Evolutionary conservation across 2,888 invertebrate species (phyloP), one percentile per base, ranked within the genome.

Genomic region (Tridacna crocea): DNA sequence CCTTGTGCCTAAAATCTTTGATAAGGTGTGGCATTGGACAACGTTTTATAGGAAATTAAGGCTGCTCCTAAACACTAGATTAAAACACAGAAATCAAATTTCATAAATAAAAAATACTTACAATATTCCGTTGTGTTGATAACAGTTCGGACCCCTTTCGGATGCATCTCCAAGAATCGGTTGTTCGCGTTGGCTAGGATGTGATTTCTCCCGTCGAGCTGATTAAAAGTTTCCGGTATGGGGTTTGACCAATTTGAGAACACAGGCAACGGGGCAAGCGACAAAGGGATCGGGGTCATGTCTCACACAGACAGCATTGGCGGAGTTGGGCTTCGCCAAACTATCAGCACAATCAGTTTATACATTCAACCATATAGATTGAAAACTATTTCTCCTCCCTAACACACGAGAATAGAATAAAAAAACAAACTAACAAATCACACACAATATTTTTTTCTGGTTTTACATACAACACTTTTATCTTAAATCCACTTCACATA

Each of bases 261-360:
- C n/a, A 47, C 12, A 27, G 78, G 72, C 26, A 74, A 51, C 26
- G 70, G 70, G n/a, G 70, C 70, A 24, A 51, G 22, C 22, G 70
- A 47, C 24, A 77, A 22, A 26, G 58, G n/a, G 46, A 72, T 75
- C 77, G 83, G 83, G 84, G 77, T 84, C 87, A 87, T 87, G 72
- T 75, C 87, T 87, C 77, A 84, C n/a, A 51, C n/a, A 68, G 65
- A 78, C 81, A 79, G 77, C 87, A 84, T 87, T 65, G 79, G 80
- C 73, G 83, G 77, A 74, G 61, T 81, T 61, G 36, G 51, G 19
- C 78, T 83, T 72, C 86, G 80, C 78, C 63, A 68, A 72, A 73
- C 75, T 24, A 70, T 48, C 70, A 22, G 66, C 19, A 0, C 70
- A 70, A 26, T 8, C 22, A 51, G 13, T 48, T 70, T 51, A 22